Evolutionary conservation across 2,113 vertebrate genomes (phyloP).

Genomic region (Xiphorhynchus elegans): DNA sequence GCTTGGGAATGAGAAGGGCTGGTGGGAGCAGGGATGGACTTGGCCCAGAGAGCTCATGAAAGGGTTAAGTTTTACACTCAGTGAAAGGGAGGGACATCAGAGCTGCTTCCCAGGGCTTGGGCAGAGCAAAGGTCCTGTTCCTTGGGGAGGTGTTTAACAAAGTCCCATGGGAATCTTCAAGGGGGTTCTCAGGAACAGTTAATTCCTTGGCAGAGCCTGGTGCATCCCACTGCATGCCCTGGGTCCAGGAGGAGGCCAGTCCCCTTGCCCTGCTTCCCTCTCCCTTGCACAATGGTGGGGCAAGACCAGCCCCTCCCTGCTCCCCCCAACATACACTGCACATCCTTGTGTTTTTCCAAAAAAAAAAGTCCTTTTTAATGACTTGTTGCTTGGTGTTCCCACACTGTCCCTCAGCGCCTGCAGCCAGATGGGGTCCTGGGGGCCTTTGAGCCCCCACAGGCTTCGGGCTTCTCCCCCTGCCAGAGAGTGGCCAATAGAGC

Average conservation of each 20-base stretch:
- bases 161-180: neutral
- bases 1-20: neutral
- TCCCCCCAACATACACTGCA: neutral
- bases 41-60: neutral
- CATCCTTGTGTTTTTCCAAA: neutral
- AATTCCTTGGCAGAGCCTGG: neutral
- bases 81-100: neutral
- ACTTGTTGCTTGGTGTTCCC: rapidly evolving
- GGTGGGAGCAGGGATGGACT: neutral
- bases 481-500: neutral
- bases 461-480: conserved; percentile 25
- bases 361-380: conserved; percentile 8
- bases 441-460: neutral
- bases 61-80: neutral
- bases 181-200: neutral
- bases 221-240: too few species aligned
- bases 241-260: neutral
- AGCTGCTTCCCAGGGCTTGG: neutral
- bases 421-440: rapidly evolving
- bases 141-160: neutral
- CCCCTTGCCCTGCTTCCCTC: neutral
- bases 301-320: neutral
- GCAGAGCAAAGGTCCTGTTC: neutral
- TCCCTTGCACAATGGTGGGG: too few species aligned
- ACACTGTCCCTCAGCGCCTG: neutral